Base-by-base conservation (phyloP, 2,797 vertebrate species). In the Salarias fasciatus region DNA sequence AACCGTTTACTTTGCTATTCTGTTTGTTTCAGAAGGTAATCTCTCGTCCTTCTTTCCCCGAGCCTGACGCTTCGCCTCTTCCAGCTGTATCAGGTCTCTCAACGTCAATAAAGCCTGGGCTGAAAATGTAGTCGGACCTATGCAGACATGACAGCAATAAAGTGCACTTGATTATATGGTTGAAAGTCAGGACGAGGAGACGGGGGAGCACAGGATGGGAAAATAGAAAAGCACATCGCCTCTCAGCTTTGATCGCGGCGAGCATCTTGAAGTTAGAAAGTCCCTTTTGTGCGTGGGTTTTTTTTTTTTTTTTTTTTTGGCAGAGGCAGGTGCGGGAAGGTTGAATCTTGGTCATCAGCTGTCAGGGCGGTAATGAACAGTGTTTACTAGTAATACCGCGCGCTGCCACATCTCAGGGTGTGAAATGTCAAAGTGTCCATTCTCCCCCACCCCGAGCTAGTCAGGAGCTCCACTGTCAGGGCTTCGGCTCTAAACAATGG, bases 341-440 rank as follows among this genome's bases (percentile, higher is more conserved):
- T 63, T 85, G 78, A 77, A 70, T 72, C 60, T 53, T 43, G 65
- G 63, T 77, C 76, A 74, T 88, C 81, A 83, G 64, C 80, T 78
- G 76, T 83, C 86, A 84, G 51, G 73, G 44, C 67, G 9, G 38
- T 84, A 84, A 85, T 86, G 71, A 83, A 81, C 76, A 69, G 58
- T 71, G 68, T 85, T 88, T 88, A 87, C 86, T 78, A 75, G 75
- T 83, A 81, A 83, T 78, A 84, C 77, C 63, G 57, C 57, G 69
- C 28, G 33, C 67, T 72, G 72, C 71, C 62, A 71, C 69, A 75
- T 83, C 77, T 83, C 79, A 70, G 77, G 69, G 68, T 83, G 72
- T 58, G 77, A 86, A 88, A 85, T 88, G 85, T 87, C 85, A 86
- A 86, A 72, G 68, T 84, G 82, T 88, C 79, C 70, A 82, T 77